Conservation (phyloP, 2,113 vertebrate species). For the Spheniscus mendiculus region DNA sequence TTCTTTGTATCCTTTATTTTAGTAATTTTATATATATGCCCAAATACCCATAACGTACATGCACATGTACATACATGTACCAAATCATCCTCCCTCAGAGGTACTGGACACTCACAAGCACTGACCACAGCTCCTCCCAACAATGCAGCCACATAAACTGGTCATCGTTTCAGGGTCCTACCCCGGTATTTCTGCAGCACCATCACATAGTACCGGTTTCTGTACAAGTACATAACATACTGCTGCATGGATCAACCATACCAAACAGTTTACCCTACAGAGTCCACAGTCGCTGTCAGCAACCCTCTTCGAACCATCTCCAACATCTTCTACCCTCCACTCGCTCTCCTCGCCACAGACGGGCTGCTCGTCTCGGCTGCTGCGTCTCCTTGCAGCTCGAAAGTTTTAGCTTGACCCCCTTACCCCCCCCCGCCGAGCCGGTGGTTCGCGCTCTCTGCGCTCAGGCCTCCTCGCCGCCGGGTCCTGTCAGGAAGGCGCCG, state of each 20-base stretch:
- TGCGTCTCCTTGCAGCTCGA: fast-evolving
- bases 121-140: neutral
- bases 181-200: neutral
- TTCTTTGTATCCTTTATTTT: neutral
- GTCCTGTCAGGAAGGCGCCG: fast-evolving
- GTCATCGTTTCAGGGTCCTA: neutral
- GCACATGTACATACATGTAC: fast-evolving
- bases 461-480: neutral
- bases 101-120: fast-evolving
- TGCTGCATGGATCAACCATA: neutral
- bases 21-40: neutral
- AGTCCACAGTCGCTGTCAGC: neutral
- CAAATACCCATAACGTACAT: neutral
- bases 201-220: neutral
- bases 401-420: fast-evolving
- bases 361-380: neutral
- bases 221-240: fast-evolving
- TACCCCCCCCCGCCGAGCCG: fast-evolving
- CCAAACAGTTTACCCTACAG: neutral
- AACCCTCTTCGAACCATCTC: neutral
- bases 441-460: fast-evolving
- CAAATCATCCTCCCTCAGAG: neutral
- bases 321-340: neutral
- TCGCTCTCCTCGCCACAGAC: neutral
- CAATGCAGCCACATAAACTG: neutral